Percentiles rank a stretch among this genome's conserved stretches.
Conservation (phyloP, 2,113 vertebrate genomes). For the Xenus cinereus region DNA sequence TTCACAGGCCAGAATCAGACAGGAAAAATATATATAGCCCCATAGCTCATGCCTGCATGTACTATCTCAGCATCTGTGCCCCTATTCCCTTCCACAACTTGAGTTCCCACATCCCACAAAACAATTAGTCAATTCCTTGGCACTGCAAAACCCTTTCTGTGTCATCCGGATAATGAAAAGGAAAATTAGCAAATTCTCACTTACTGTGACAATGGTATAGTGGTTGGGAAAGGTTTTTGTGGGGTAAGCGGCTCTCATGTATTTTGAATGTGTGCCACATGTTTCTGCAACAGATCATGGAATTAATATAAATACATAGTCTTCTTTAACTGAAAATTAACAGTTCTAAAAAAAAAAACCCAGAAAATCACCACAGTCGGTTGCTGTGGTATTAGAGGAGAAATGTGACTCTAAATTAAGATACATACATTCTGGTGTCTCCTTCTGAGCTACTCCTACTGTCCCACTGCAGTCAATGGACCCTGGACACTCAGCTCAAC, state of each 20-base stretch:
- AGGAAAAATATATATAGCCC: not conserved
- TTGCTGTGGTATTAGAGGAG: not conserved
- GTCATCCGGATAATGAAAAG: not conserved
- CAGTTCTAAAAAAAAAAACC: not conserved
- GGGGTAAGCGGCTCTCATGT: constrained; percentile 89
- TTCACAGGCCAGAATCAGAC: not conserved
- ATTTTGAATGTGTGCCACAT: constrained; percentile 82
- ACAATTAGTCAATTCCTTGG: not conserved
- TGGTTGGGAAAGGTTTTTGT: constrained; percentile 99
- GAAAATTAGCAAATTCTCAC: constrained; percentile 51
- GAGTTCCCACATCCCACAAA: not conserved
- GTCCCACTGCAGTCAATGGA: not conserved
- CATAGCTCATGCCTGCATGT: not conserved
- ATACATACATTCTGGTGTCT: not conserved
- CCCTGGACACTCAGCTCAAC: not conserved
- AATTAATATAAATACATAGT: not conserved
- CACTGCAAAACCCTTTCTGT: not conserved
- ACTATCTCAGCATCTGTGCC: not conserved
- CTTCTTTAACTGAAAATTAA: not conserved
- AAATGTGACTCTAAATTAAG: not conserved
- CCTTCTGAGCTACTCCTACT: not conserved
- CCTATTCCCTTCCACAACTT: not conserved
- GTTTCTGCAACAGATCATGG: constrained; percentile 78
- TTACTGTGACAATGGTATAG: constrained; percentile 94
- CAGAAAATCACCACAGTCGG: not conserved